Conservation (phyloP, 2,888 invertebrate species). For the Lithodes maja region DNA sequence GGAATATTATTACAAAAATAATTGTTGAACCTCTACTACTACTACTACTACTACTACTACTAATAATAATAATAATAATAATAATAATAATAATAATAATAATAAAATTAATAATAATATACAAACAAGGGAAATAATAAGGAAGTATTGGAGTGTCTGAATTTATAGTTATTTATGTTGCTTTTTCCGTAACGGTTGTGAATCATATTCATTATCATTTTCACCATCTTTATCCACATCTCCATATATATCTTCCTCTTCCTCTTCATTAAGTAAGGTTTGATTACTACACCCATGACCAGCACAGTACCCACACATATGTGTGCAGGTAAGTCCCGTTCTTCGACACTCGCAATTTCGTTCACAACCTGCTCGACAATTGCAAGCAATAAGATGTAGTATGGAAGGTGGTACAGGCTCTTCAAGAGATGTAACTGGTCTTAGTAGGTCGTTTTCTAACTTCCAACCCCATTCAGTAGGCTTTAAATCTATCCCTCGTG, state of each 20-base stretch:
- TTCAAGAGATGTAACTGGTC: conserved; percentile 8
- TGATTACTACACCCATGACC: neutral
- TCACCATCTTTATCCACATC: neutral
- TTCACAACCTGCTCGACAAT: neutral
- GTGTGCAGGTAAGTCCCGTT: neutral
- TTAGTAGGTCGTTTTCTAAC: neutral
- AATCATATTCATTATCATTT: conserved; percentile 11
- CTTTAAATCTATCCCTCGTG: neutral
- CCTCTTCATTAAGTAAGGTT: neutral
- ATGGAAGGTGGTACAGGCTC: neutral
- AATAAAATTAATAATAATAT: neutral
- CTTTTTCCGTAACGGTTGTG: conserved; percentile 32
- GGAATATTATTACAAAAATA: neutral
- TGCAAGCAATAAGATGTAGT: neutral
- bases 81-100: neutral
- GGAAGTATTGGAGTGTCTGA: neutral
- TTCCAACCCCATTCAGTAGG: conserved; percentile 17
- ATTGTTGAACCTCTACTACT: neutral
- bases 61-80: neutral
- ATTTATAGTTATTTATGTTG: neutral
- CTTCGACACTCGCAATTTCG: neutral
- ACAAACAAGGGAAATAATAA: neutral
- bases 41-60: neutral
- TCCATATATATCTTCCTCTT: neutral
- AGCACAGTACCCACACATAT: neutral